phyloP scores from a whole-genome alignment of 1,140 invertebrate genomes.

The Drosophila persimilis region DNA sequence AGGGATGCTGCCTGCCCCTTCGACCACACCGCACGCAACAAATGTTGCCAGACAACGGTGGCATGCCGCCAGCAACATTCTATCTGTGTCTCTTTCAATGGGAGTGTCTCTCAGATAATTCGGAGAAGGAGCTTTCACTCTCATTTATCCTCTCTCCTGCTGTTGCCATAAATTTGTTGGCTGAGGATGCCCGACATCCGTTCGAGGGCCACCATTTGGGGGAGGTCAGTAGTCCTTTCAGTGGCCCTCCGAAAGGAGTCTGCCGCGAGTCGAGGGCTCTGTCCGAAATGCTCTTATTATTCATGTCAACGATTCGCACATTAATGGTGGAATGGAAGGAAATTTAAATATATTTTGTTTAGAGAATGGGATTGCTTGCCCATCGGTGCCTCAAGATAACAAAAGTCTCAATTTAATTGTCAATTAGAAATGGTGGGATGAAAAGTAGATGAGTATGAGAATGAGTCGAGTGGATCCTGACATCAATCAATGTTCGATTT shows the following conservation, averaged over 20 bases:
- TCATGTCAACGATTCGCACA: slow-evolving; percentile 47
- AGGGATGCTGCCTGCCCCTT: slow-evolving; percentile 3
- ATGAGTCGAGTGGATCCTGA: slow-evolving; percentile 1
- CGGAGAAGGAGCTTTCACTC: slow-evolving; percentile 30
- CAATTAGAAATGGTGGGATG: slow-evolving; percentile 22
- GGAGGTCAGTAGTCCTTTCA: slow-evolving; percentile 22
- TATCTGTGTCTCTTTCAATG: background rate
- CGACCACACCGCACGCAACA: slow-evolving; percentile 1
- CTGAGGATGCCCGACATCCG: background rate
- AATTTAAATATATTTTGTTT: slow-evolving; percentile 46
- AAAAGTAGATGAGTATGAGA: background rate
- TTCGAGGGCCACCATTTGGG: slow-evolving; percentile 17
- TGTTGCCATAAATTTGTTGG: slow-evolving; percentile 40
- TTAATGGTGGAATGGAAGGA: background rate
- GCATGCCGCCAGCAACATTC: slow-evolving; percentile 30
- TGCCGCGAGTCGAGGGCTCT: slow-evolving; percentile 25
- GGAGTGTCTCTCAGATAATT: slow-evolving; percentile 22
- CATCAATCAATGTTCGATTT: slow-evolving; percentile 38
- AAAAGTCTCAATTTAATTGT: slow-evolving; percentile 48
- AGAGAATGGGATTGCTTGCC: background rate
- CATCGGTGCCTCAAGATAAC: background rate
- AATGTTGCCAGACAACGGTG: slow-evolving; percentile 29
- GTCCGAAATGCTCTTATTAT: slow-evolving; percentile 35
- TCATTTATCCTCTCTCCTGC: background rate
- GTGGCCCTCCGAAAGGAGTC: slow-evolving; percentile 7